A percentile compares a stretch with the other conserved stretches of the same genome.
Evolutionary conservation across 2,888 invertebrate species (phyloP).

Genomic region (Drosophila anceps): DNA sequence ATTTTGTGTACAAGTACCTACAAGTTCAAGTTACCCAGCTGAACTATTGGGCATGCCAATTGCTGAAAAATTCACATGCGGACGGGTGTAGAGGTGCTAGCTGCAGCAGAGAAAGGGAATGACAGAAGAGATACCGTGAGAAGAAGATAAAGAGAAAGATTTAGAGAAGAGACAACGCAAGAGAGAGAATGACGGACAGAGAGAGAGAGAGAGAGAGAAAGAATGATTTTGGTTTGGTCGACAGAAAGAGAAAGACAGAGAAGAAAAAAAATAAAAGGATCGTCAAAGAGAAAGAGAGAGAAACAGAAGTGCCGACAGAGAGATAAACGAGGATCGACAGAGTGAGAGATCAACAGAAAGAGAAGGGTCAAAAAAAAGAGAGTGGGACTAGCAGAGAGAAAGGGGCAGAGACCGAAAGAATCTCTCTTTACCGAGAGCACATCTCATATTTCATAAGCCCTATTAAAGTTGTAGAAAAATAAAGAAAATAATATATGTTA

Average conservation of each 20-base stretch:
- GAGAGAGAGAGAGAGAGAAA: not conserved
- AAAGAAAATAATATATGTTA: not conserved
- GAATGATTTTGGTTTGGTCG: no score
- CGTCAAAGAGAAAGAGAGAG: not conserved
- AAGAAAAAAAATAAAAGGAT: not conserved
- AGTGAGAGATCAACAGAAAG: not conserved
- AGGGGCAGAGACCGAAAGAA: not conserved
- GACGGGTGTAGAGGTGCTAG: not conserved
- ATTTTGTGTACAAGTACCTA: slow-evolving; percentile 25
- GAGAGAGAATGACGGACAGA: not conserved
- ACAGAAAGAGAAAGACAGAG: not conserved
- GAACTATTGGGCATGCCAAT: not conserved
- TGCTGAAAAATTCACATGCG: not conserved
- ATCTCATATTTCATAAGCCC: not conserved
- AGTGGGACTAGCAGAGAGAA: no score
- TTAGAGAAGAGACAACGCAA: not conserved
- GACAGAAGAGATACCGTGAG: not conserved
- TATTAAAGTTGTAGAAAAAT: not conserved
- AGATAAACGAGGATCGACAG: not conserved
- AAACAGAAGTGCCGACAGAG: not conserved
- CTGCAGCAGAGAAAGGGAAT: not conserved
- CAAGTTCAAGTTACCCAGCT: slow-evolving; percentile 11
- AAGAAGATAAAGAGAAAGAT: not conserved
- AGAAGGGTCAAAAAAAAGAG: no score
- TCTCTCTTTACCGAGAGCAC: not conserved